A percentile compares a stretch with the other conserved stretches of the same genome.
These are phyloP conservation scores for Netta rufina DNA, from an alignment of 2,797 vertebrate species.

Conservation along the genomic window DNA sequence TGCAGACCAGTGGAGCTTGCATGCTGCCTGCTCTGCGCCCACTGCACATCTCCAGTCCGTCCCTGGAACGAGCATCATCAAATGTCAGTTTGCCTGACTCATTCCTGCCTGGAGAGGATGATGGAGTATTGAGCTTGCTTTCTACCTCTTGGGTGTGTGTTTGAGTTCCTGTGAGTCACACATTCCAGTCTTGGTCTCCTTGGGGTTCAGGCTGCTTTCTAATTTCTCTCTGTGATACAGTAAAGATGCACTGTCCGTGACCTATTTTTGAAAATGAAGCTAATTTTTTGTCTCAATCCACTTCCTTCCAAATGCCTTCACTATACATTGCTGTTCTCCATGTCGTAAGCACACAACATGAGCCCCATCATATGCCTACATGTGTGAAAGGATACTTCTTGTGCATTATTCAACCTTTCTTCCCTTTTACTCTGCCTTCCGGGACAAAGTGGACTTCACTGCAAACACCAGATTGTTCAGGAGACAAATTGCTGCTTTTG, in stretches of 20 bases:
- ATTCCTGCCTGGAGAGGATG: constrained; percentile 34
- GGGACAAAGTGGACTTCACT: neutral
- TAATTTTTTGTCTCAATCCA: neutral
- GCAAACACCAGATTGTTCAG: neutral
- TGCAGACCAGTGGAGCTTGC: fast-evolving
- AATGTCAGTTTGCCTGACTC: constrained; percentile 37
- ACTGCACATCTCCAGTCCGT: neutral
- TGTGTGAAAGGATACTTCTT: neutral
- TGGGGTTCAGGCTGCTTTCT: neutral
- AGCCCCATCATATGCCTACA: neutral
- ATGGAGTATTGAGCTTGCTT: constrained; percentile 2
- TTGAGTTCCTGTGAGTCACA: constrained; percentile 51
- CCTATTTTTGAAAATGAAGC: neutral
- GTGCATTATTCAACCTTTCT: neutral
- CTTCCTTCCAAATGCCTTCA: neutral
- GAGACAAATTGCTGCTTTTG: neutral
- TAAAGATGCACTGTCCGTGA: neutral
- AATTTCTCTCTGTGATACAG: neutral
- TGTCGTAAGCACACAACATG: neutral
- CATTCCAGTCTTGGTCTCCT: neutral
- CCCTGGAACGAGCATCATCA: neutral
- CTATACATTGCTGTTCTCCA: neutral
- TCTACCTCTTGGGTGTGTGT: neutral
- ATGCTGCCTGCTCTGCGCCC: neutral
- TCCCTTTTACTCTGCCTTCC: neutral